Evolutionary conservation across 1,140 invertebrate genomes (phyloP).

Genomic region (Drosophila kurseongensis): DNA sequence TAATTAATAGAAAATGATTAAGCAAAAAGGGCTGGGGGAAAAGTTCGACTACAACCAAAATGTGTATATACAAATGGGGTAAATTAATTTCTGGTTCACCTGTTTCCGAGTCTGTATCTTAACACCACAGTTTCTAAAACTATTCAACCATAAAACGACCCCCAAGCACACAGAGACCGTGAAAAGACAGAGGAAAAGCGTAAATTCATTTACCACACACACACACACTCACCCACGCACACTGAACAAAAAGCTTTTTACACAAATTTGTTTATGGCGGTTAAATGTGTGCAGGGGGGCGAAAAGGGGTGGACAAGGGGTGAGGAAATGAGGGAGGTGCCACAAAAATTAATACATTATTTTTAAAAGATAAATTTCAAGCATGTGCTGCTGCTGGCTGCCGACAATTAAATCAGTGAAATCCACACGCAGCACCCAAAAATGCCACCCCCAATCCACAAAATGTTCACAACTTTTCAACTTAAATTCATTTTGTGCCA

Average conservation of each 20-base stretch:
- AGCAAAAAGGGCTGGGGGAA: slow-evolving; percentile 42
- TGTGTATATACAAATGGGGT: slow-evolving; percentile 43
- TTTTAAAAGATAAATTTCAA: slow-evolving; percentile 81
- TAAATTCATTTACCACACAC: slow-evolving; percentile 74
- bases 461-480: slow-evolving; percentile 82
- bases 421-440: slow-evolving; percentile 71
- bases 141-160: slow-evolving; percentile 78
- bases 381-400: slow-evolving; percentile 34
- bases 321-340: slow-evolving; percentile 7
- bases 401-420: slow-evolving; percentile 82
- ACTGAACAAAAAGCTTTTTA: slow-evolving; percentile 71
- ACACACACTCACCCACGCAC: slow-evolving; percentile 25
- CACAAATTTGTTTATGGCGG: slow-evolving; percentile 78
- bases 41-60: slow-evolving; percentile 30
- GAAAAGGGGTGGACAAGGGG: background rate
- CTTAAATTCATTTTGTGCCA: slow-evolving; percentile 78
- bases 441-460: slow-evolving; percentile 38
- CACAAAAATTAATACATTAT: slow-evolving; percentile 82
- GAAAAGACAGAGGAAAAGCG: slow-evolving; percentile 53
- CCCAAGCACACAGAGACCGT: slow-evolving; percentile 25
- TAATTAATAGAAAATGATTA: slow-evolving; percentile 83
- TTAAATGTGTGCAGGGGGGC: background rate
- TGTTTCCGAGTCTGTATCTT: slow-evolving; percentile 45
- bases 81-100: slow-evolving; percentile 51
- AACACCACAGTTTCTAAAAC: slow-evolving; percentile 60